phyloP scores from a whole-genome alignment of 2,888 invertebrate species.

The Scaptomyza flava region DNA sequence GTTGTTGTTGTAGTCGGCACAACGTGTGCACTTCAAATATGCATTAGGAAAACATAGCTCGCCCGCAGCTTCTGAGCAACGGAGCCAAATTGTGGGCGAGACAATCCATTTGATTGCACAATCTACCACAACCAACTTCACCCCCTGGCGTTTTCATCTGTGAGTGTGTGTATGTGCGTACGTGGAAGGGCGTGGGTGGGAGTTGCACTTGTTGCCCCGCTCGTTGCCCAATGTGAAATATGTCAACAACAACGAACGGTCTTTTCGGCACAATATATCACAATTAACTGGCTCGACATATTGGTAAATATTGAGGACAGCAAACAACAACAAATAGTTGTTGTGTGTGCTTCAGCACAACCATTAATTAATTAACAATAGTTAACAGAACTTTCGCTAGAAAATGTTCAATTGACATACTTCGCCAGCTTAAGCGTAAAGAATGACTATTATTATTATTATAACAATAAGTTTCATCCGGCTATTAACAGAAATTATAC shows the following conservation, averaged over 20 bases:
- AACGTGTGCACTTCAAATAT: slow-evolving; percentile 48
- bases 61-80: slow-evolving; percentile 11
- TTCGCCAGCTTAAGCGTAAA: neutral
- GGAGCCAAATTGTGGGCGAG: slow-evolving; percentile 29
- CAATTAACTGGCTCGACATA: slow-evolving; percentile 27
- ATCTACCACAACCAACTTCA: slow-evolving; percentile 12
- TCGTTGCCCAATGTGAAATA: slow-evolving; percentile 12
- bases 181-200: slow-evolving; percentile 1
- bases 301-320: slow-evolving; percentile 21
- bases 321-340: slow-evolving; percentile 3
- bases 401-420: slow-evolving; percentile 24
- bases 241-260: slow-evolving; percentile 16
- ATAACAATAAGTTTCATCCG: slow-evolving; percentile 15
- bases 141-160: slow-evolving; percentile 2
- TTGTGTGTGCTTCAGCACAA: neutral
- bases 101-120: slow-evolving; percentile 44
- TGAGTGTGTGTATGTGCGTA: neutral
- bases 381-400: slow-evolving; percentile 12
- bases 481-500: slow-evolving; percentile 10
- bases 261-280: slow-evolving; percentile 41
- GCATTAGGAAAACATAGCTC: slow-evolving; percentile 41
- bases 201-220: slow-evolving; percentile 36
- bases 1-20: slow-evolving; percentile 10
- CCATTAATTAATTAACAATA: slow-evolving; percentile 46
- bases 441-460: neutral